Evolutionary conservation across 30 jellyfish, hydroid and myxozoan species (phyloP).

Genomic region (Aurelia sp.): DNA sequence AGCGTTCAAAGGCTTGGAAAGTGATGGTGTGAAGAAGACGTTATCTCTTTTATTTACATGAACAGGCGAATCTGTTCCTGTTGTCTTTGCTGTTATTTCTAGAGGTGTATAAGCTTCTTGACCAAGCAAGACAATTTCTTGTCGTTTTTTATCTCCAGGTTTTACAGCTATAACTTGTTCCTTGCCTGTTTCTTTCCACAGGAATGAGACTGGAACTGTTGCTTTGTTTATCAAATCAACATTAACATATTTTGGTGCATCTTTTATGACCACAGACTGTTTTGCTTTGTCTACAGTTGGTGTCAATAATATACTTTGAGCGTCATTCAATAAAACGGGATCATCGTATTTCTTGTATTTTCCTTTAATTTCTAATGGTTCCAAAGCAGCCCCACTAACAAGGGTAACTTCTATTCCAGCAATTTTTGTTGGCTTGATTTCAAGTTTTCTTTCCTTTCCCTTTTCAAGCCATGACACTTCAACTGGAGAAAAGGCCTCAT

Average conservation of each 20-base stretch:
- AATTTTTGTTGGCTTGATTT: constrained; percentile 7
- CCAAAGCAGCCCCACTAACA: constrained; percentile 22
- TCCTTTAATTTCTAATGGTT: constrained; percentile 10
- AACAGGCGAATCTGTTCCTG: neutral
- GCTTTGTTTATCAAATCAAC: neutral
- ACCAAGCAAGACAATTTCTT: neutral
- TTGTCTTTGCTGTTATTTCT: neutral
- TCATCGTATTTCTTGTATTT: constrained; percentile 7
- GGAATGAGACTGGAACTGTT: neutral
- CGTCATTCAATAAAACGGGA: constrained; percentile 20
- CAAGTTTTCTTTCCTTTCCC: constrained; percentile 1
- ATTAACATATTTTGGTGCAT: neutral
- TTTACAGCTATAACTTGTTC: neutral
- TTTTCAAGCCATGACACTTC: constrained; percentile 51
- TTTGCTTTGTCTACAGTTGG: constrained; percentile 6
- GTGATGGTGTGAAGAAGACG: neutral
- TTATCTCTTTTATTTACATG: neutral
- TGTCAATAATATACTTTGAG: neutral
- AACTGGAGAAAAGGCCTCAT: constrained; percentile 41
- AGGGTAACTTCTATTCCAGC: neutral
- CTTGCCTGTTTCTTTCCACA: neutral
- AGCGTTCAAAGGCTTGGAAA: neutral
- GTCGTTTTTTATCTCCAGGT: neutral
- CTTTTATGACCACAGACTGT: neutral
- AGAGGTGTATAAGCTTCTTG: neutral